phyloP scores from a whole-genome alignment of 2,113 vertebrate species.

The Centrocercus urophasianus region DNA sequence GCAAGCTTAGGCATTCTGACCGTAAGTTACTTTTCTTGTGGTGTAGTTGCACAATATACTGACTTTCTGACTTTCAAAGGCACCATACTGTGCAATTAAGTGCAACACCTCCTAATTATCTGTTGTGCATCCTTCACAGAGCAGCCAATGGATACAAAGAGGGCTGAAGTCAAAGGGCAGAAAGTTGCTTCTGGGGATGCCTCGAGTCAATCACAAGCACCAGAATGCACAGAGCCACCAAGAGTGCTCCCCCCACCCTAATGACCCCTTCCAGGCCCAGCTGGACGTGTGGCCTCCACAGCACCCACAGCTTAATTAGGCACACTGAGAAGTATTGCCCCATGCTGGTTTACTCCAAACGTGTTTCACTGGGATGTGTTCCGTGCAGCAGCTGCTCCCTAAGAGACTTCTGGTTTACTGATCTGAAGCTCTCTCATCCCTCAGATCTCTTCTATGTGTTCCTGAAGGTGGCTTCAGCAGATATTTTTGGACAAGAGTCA shows the following conservation, averaged over 20 bases:
- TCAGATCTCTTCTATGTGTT: too few species aligned
- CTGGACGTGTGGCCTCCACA: fast-evolving
- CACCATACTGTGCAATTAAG: neutral
- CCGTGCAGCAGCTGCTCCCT: neutral
- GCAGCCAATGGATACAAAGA: neutral
- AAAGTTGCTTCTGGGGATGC: neutral
- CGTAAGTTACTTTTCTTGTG: neutral
- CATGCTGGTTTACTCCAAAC: neutral
- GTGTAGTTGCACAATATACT: neutral
- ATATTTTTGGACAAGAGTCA: neutral
- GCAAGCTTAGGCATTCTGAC: neutral
- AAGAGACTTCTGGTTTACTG: neutral
- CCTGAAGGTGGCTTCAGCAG: fast-evolving
- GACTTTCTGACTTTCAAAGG: neutral
- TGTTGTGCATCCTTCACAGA: neutral
- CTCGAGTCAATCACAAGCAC: neutral
- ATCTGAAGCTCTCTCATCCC: neutral
- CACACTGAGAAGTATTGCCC: fast-evolving
- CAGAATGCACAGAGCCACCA: fast-evolving
- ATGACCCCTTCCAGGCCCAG: fast-evolving
- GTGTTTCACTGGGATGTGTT: neutral
- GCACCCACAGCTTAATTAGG: neutral
- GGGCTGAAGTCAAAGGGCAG: neutral
- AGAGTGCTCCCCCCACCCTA: neutral
- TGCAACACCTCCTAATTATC: neutral